Base-by-base conservation (phyloP, 2,113 vertebrate species). In the Halcyon malimbica region DNA sequence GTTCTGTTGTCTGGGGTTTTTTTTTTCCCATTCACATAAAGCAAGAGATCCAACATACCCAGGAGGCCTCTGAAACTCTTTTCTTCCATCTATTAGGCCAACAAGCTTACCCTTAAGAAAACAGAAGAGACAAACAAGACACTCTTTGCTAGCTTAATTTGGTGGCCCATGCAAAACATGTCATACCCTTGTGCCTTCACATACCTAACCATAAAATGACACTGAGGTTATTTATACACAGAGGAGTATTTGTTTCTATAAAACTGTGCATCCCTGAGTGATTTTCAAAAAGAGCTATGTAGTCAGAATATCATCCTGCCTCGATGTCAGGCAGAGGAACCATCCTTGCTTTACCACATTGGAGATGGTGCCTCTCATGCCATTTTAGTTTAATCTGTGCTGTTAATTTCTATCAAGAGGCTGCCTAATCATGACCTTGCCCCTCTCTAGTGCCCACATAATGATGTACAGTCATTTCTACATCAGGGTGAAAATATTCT, bases 141-240 rank as follows among this genome's bases (percentile, higher is more conserved):
- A 35, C 4, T 42, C 24, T 50, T 75, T 77, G 9, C 13, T 74
- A 19, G 35, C 8, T 41, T 89, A 29, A 46, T 60, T 84, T 85
- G 56, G 9, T 64, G 25, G 3, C 11, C 29, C 14, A 59, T 57
- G 37, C 28, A 86, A 71, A 71, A 65, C 19, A 9, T 16, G 20
- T 63, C 23, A 19, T 46, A 57, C 42, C 13, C 21, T 81, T 93
- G 31, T 57, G 25, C 25, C 15, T 90, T 74, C 0, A 0, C 3
- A 2, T 24, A 33, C 12, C 7, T 69, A 67, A 42, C n/a, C 3
- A 12, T 54, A 51, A 88, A 95, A 77, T 42, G 20, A 69, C 26
- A 50, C 10, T 69, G 15, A 67, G 7, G 7, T 54, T 54, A 35
- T 68, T 87, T 75, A 60, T 6, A 50, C 18, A 46, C 3, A 28